Percentiles rank a stretch among this genome's conserved stretches.
Evolutionary conservation across 64 coral and sea anemone species (phyloP).

Genomic region (Actinia equina): DNA sequence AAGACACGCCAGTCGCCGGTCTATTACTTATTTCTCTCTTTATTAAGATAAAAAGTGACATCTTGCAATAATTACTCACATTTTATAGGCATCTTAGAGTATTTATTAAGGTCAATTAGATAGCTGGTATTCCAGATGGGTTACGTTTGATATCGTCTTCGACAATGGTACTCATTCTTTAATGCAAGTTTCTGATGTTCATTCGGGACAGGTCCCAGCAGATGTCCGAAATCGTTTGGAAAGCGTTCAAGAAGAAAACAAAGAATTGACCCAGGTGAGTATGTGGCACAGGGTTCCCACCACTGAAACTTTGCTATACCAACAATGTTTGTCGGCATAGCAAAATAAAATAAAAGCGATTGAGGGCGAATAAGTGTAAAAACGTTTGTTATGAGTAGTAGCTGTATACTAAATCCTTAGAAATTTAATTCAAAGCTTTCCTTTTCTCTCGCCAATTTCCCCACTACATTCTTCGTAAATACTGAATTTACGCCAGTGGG

Average conservation of each 20-base stretch:
- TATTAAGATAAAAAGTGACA: background rate
- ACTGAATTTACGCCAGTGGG: no score
- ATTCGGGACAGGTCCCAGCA: constrained; percentile 60
- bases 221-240: constrained; percentile 80
- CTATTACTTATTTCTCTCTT: background rate
- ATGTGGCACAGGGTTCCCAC: background rate
- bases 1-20: background rate
- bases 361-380: no score
- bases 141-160: background rate
- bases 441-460: no score
- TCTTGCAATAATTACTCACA: background rate
- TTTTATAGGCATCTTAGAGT: background rate
- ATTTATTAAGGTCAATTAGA: constrained; percentile 4
- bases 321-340: no score
- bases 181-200: background rate
- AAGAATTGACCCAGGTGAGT: constrained; percentile 81
- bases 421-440: no score
- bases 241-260: constrained; percentile 85
- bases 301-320: background rate
- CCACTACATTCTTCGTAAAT: no score
- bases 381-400: no score
- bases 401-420: no score
- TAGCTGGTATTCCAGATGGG: background rate
- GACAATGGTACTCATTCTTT: background rate
- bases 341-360: no score